Percentiles rank a stretch among this genome's conserved stretches.
phyloP scores from a whole-genome alignment of 1,140 invertebrate genomes.

The Drosophila biarmipes region DNA sequence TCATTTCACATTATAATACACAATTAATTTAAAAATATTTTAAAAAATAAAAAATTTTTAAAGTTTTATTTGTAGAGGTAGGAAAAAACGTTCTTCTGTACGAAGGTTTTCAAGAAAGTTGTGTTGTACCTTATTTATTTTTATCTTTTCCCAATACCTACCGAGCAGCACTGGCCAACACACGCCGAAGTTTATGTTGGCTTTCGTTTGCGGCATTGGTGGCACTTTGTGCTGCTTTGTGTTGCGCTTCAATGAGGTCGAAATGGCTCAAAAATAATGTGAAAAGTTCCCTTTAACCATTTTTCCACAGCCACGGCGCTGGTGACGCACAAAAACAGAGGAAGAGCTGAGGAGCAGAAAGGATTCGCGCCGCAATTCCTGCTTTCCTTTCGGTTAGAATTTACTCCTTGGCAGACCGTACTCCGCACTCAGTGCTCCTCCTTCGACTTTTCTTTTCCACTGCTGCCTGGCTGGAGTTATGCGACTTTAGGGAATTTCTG shows the following conservation, averaged over 20 bases:
- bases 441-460: constrained; percentile 10
- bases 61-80: too few relatives aligned
- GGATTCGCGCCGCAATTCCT: constrained; percentile 68
- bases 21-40: too few relatives aligned
- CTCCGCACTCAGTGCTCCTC: background rate
- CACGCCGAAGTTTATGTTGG: constrained; percentile 55
- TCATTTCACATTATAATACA: too few relatives aligned
- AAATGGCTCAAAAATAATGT: constrained; percentile 83
- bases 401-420: constrained; percentile 56
- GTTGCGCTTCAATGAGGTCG: constrained; percentile 83
- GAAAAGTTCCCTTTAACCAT: constrained; percentile 80
- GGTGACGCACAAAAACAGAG: constrained; percentile 52
- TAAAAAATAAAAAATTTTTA: too few relatives aligned
- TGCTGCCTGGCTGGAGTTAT: constrained; percentile 69
- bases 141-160: background rate
- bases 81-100: background rate
- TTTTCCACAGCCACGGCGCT: constrained; percentile 52
- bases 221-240: constrained; percentile 79
- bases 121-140: too few relatives aligned
- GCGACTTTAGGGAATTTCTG: constrained; percentile 78
- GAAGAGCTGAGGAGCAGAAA: constrained; percentile 40
- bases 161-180: constrained; percentile 16
- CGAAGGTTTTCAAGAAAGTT: too few relatives aligned
- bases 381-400: constrained; percentile 61
- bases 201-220: constrained; percentile 64